Percentiles rank a stretch among this genome's conserved stretches.
Conservation (phyloP, 92 coral and sea anemone genomes). For the Heteractis magnifica region DNA sequence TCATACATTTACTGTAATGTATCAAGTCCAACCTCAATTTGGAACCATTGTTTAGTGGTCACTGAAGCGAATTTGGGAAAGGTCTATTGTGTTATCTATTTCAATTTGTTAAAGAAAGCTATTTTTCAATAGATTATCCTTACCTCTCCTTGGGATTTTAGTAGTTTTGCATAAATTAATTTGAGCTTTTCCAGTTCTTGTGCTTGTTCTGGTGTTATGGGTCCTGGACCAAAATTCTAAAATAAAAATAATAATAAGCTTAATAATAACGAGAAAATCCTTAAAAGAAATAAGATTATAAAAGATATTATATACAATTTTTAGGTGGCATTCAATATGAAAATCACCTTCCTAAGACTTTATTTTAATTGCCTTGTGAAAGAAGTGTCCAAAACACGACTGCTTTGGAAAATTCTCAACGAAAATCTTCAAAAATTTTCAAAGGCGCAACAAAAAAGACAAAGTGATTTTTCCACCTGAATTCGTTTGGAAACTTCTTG, state of each 20-base stretch:
- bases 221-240: constrained; percentile 89
- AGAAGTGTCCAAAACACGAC: background rate
- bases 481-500: constrained; percentile 77
- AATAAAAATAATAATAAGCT: background rate
- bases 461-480: constrained; percentile 43
- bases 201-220: constrained; percentile 78
- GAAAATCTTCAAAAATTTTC: background rate
- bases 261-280: too few species aligned
- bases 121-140: background rate
- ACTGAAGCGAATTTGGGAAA: too few species aligned
- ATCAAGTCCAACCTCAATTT: too few species aligned
- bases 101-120: too few species aligned
- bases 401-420: background rate
- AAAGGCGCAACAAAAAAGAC: background rate
- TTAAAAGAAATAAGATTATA: background rate
- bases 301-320: background rate
- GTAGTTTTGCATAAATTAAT: constrained; percentile 53
- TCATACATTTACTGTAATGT: too few species aligned
- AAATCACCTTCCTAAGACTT: background rate
- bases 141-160: constrained; percentile 38
- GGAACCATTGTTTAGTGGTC: too few species aligned
- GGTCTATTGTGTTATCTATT: too few species aligned
- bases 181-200: constrained; percentile 80
- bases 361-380: background rate
- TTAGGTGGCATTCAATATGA: too few species aligned